Evolutionary conservation across 2,797 vertebrate genomes (phyloP).

Genomic region (Pitangus sulphuratus): DNA sequence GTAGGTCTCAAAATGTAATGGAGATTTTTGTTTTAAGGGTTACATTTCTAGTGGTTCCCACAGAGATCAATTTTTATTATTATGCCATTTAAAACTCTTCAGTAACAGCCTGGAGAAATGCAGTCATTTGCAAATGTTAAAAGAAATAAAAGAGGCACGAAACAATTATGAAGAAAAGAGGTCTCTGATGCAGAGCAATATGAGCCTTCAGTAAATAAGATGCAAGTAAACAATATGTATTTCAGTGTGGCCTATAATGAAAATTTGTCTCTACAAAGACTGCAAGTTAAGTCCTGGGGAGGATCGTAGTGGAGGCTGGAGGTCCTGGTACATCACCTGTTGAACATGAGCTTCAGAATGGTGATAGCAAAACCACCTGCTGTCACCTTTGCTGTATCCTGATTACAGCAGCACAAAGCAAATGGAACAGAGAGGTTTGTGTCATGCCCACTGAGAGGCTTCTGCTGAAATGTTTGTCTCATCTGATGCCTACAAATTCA

Average conservation of each 20-base stretch:
- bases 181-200: neutral
- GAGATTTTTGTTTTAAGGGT: neutral
- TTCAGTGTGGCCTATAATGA: neutral
- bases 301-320: neutral
- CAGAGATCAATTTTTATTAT: neutral
- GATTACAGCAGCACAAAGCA: neutral
- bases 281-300: neutral
- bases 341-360: neutral
- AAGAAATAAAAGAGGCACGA: neutral
- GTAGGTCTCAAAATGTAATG: neutral
- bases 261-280: neutral
- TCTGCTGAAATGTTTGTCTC: neutral
- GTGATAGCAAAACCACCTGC: neutral
- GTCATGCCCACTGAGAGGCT: neutral
- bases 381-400: neutral
- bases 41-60: neutral
- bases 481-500: neutral
- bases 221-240: neutral
- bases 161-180: neutral
- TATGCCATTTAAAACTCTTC: neutral
- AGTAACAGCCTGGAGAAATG: neutral
- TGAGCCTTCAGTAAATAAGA: neutral
- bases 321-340: neutral
- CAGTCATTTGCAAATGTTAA: neutral
- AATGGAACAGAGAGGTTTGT: neutral